Base-by-base conservation (phyloP, 2,888 invertebrate species). In the Drosophila nr. perissopoda region DNA sequence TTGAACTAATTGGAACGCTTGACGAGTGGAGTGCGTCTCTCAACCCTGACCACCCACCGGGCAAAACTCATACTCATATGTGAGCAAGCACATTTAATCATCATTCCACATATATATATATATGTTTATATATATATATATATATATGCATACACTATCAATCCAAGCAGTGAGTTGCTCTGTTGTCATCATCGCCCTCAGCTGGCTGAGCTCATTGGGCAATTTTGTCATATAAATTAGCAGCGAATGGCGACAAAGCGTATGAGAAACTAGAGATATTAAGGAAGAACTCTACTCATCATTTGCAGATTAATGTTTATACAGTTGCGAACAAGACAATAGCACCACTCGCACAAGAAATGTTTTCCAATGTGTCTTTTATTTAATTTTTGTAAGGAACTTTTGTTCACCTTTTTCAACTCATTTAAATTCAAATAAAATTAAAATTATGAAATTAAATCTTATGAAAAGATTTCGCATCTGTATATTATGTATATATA, bases 131-230 rank as follows among this genome's bases (percentile, higher is more conserved):
- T 33, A 21, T 5, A 29, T 29, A 21, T 40, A 40, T 56, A 21
- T 31, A 51, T 13, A 31, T 52, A 18, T 10, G 13, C 38, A 51
- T 46, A n/a, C 46, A 58, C 25, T 73, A 52, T 42, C 38, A 74
- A 76, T 76, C 53, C 51, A n/a, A n/a, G 34, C 38, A 25, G 27
- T 54, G 48, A 49, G 48, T 42, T 46, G 52, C 11, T 61, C 38
- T 81, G 66, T 46, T 78, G 72, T 69, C 73, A 82, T 78, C 82
- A 66, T 78, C 62, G 82, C 46, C 49, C 27, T 73, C 21, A 33
- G 21, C 21, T 21, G 38, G 72, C 73, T 78, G 78, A 78, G 78
- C 82, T 78, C 82, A 78, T 78, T 78, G 69, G 51, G 62, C 77
- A 46, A 46, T 46, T 46, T 40, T 74, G 69, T 63, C 79, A 65